Percentiles rank a stretch among this genome's conserved stretches.
Conservation (phyloP, 64 coral and sea anemone genomes). For the Dendrophyllia cribrosa region DNA sequence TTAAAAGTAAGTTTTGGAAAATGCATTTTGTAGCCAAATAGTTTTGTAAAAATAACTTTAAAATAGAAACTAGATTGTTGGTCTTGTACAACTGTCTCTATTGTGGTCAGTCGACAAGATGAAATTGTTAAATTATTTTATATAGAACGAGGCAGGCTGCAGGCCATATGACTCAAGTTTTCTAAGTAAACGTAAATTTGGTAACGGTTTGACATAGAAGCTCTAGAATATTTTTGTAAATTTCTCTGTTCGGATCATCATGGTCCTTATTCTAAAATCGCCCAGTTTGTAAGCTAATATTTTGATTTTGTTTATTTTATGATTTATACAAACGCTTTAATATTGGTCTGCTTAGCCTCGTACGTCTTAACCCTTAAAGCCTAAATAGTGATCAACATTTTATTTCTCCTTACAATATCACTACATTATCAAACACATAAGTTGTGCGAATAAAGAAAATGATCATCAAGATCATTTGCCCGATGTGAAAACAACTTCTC, state of each 20-base stretch:
- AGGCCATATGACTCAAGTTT: slow-evolving; percentile 41
- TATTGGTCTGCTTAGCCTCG: slow-evolving; percentile 35
- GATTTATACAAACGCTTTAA: slow-evolving; percentile 36
- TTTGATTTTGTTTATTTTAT: slow-evolving; percentile 41
- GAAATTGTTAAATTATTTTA: slow-evolving; percentile 54
- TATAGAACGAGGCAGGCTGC: slow-evolving; percentile 55
- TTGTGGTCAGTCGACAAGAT: slow-evolving; percentile 12
- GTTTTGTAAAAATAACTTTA: slow-evolving; percentile 53
- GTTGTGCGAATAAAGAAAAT: too few species aligned
- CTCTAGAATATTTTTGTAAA: slow-evolving; percentile 60
- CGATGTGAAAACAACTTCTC: too few species aligned
- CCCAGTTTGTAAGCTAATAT: slow-evolving; percentile 39
- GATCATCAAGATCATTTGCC: neutral
- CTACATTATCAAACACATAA: too few species aligned
- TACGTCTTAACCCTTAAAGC: neutral
- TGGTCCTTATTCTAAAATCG: neutral
- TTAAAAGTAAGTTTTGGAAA: slow-evolving; percentile 54
- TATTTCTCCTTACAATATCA: too few species aligned
- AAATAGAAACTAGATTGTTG: slow-evolving; percentile 23
- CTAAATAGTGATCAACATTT: too few species aligned
- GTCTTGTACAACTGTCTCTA: neutral
- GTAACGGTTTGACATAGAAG: slow-evolving; percentile 35
- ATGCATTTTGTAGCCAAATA: slow-evolving; percentile 51
- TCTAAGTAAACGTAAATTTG: slow-evolving; percentile 59
- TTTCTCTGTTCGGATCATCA: slow-evolving; percentile 10